Conservation (phyloP, 2,113 vertebrate genomes). For the Mellivora capensis region DNA sequence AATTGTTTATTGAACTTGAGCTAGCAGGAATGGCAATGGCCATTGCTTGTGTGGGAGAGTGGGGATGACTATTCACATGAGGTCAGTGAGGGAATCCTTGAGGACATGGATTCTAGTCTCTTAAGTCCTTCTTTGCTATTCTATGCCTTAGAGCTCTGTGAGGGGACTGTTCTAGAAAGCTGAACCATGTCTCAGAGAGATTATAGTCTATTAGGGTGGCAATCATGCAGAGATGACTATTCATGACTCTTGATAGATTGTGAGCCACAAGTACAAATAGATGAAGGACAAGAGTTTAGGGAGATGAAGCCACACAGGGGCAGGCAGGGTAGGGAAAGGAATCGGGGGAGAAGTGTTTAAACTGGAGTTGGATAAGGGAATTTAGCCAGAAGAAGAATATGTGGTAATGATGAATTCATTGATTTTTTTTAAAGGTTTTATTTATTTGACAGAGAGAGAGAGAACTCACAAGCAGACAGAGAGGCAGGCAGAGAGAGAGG, state of each 20-base stretch:
- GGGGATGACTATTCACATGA: constrained; percentile 29
- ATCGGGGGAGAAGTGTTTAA: neutral
- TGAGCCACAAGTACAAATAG: neutral
- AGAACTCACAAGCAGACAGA: too few relatives aligned
- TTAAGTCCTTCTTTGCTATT: neutral
- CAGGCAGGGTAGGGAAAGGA: neutral
- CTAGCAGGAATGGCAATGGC: constrained; percentile 39
- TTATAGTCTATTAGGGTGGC: neutral
- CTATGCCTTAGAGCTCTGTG: neutral
- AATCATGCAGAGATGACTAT: neutral
- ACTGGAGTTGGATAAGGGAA: neutral
- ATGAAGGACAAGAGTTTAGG: neutral
- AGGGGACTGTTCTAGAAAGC: neutral
- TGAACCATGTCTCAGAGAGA: neutral
- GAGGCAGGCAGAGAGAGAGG: too few relatives aligned
- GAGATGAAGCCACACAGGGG: neutral
- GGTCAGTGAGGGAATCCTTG: neutral
- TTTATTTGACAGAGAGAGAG: too few relatives aligned
- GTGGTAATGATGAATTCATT: neutral
- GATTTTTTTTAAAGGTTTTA: too few relatives aligned
- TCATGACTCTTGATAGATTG: neutral
- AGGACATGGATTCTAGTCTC: neutral
- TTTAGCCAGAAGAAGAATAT: neutral
- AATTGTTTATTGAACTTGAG: constrained; percentile 67
- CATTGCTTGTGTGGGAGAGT: constrained; percentile 40